These are phyloP conservation scores for Trichonephila inaurata DNA, from an alignment of 1,140 invertebrate species.

Conservation along the genomic window DNA sequence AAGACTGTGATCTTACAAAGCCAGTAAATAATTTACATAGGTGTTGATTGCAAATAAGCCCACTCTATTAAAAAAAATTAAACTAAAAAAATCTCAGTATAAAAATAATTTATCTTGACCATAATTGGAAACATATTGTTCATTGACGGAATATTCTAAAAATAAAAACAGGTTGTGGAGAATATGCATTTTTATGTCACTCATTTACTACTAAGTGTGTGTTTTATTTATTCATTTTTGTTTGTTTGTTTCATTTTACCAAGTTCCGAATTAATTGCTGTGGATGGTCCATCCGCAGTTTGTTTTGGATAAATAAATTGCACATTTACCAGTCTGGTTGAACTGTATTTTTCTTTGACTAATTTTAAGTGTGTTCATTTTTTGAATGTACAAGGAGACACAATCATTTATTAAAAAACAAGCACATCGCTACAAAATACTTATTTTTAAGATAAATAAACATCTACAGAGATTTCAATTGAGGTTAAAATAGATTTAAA, in stretches of 20 bases:
- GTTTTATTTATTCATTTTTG: constrained; percentile 56
- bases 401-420: background rate
- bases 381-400: background rate
- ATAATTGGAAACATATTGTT: constrained; percentile 40
- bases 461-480: no score
- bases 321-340: constrained; percentile 64
- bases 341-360: constrained; percentile 44
- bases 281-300: constrained; percentile 58
- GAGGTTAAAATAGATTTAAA: no score
- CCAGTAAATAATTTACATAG: constrained; percentile 73
- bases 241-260: constrained; percentile 61
- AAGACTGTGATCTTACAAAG: constrained; percentile 73
- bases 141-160: constrained; percentile 52
- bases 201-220: constrained; percentile 64
- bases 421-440: background rate
- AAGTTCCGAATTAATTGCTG: constrained; percentile 71
- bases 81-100: constrained; percentile 47
- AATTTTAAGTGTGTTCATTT: background rate
- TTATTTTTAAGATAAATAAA: background rate
- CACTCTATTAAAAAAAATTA: constrained; percentile 35
- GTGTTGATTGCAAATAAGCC: constrained; percentile 57
- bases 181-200: constrained; percentile 46
- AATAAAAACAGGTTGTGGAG: constrained; percentile 70
- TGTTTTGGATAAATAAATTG: constrained; percentile 74
- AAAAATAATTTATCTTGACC: background rate